Evolutionary conservation across 2,797 vertebrate species (phyloP), one percentile per base, ranked within the genome.

Genomic region (Erithacus rubecula): DNA sequence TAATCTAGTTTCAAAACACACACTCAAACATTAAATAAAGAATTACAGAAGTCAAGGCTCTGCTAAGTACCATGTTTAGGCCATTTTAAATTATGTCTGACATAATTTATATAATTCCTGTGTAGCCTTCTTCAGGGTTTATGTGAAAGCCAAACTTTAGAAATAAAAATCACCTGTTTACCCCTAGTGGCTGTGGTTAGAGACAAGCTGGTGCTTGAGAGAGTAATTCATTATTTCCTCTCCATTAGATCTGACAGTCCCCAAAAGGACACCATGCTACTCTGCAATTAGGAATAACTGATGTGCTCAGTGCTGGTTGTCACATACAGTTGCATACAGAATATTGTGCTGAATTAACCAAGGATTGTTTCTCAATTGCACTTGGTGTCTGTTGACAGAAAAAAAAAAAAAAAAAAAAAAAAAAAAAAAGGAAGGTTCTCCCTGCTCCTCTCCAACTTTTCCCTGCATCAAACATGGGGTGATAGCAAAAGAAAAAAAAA

Each of bases 261-360:
- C 71, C 34, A 74, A 89, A 94, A 94, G 83, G 68, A 91, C 78
- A 78, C 32, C n/a, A 2, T 36, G 18, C 36, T 85, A 32, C 47
- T 32, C 55, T 89, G 53, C 63, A 94, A 30, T 95, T 89, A 94
- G 83, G 53, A 95, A 18, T 83, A 94, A 82, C 53, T 58, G 82
- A 58, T 89, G 20, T 83, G 56, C 62, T 79, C 52, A 64, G 23
- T 0, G 0, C 81, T 67, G 74, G 87, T 37, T 83, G 51, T 56
- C 56, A 71, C 47, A 27, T 32, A 18, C 8, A 62, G 21, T 16
- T 65, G 46, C 43, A 67, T 44, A 26, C 22, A 81, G 65, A 78
- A 80, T 51, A 52, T 32, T 71, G 9, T 11, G 7, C 30, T 67
- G 63, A 91, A n/a, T 83, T 85, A 82, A 12, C 16, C 15, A 41